Evolutionary conservation across 1,140 invertebrate species (phyloP).

Genomic region (Hycleus cichorii): DNA sequence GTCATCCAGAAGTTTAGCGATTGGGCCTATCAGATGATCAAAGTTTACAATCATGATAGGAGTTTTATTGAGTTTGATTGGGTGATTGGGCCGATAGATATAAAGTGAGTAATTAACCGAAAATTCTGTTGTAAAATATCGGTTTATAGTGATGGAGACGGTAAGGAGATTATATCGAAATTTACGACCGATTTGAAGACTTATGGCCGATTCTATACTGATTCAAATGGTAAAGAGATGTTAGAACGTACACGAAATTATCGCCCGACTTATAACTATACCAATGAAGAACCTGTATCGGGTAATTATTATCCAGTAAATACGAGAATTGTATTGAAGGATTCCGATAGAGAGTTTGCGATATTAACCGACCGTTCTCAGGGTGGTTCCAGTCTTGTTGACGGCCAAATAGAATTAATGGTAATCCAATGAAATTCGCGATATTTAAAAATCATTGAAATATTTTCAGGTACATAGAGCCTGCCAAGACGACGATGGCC

Average conservation of each 20-base stretch:
- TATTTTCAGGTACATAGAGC: slow-evolving; percentile 1
- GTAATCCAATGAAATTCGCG: slow-evolving; percentile 39
- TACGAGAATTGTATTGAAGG: slow-evolving; percentile 64
- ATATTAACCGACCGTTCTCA: slow-evolving; percentile 79
- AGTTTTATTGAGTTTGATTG: slow-evolving; percentile 79
- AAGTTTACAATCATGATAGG: slow-evolving; percentile 56
- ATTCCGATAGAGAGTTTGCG: slow-evolving; percentile 48
- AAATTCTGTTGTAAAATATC: not conserved
- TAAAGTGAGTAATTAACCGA: slow-evolving; percentile 49
- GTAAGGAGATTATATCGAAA: slow-evolving; percentile 74
- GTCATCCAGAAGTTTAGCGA: slow-evolving; percentile 57
- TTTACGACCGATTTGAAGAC: slow-evolving; percentile 60
- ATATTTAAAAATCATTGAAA: not conserved
- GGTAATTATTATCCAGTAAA: slow-evolving; percentile 93
- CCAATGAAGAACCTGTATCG: slow-evolving; percentile 60
- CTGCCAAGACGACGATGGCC: not conserved
- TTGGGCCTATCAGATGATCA: slow-evolving; percentile 75
- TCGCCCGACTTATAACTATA: slow-evolving; percentile 61
- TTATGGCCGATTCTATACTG: slow-evolving; percentile 75
- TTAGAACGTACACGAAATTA: slow-evolving; percentile 64
- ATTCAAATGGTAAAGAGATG: slow-evolving; percentile 88
- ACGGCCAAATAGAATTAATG: slow-evolving; percentile 74
- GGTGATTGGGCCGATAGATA: slow-evolving; percentile 85
- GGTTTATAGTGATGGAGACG: slow-evolving; percentile 54
- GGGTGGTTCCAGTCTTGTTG: slow-evolving; percentile 70